These are phyloP conservation scores for Podocnemis expansa DNA, from an alignment of 2,113 vertebrate genomes.

Conservation along the genomic window DNA sequence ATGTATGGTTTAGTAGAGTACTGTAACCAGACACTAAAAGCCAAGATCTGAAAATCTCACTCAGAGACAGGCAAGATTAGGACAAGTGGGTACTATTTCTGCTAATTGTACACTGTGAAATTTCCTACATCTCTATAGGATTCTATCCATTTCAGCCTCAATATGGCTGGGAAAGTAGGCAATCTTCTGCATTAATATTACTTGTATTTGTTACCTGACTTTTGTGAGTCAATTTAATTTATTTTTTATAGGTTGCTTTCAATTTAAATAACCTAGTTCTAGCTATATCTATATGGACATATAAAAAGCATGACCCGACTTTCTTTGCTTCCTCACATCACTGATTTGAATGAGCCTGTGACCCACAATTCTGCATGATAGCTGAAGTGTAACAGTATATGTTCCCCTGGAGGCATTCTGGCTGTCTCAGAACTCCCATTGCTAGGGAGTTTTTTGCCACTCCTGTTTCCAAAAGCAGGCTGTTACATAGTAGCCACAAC, in stretches of 20 bases:
- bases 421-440: not conserved
- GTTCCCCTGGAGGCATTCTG: fast-evolving
- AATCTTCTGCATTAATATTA: not conserved
- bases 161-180: fast-evolving
- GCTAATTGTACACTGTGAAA: not conserved
- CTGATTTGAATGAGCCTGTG: not conserved
- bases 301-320: fast-evolving
- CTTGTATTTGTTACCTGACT: not conserved
- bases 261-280: not conserved
- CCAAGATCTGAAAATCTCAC: not conserved
- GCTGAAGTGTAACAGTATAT: fast-evolving
- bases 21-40: not conserved
- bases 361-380: fast-evolving
- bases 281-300: not conserved
- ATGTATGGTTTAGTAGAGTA: not conserved
- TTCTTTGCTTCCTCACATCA: not conserved
- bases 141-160: not conserved
- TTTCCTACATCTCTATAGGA: not conserved
- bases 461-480: not conserved
- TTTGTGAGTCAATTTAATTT: not conserved
- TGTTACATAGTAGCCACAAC: not conserved
- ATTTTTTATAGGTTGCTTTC: not conserved
- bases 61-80: not conserved
- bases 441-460: not conserved
- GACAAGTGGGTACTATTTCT: not conserved